Base-by-base conservation (phyloP, 2,797 vertebrate genomes). In the Tenualosa thibaudeaui region DNA sequence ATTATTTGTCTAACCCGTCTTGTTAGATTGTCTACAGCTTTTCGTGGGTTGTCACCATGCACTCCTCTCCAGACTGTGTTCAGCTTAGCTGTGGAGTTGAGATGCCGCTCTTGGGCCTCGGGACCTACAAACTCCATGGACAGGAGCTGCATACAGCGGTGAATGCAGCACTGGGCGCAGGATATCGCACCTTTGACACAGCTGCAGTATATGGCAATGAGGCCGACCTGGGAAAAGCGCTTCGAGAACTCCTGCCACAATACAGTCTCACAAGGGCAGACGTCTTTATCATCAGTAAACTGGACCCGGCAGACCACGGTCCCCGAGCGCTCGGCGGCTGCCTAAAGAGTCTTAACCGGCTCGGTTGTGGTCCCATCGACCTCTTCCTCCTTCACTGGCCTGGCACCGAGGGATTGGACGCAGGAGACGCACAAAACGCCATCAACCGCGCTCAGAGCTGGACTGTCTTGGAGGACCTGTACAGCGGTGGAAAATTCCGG, bases 351-450 rank as follows among this genome's bases (percentile, higher is more conserved):
- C 53, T 94, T 84, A n/a, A 86, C 13, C 84, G 87, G 4, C 43
- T 94, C 81, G 92, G 53, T 50, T 91, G 87, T 43, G 86, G 86
- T n/a, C 92, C 92, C 65, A 84, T 94, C 31, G 91, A 94, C 51
- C 91, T 94, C 22, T 94, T 91, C 78, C 87, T 93, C n/a, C 82
- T 94, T 43, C 92, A 94, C 68, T 94, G 93, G 91, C 93, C 93
- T 0, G 93, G 92, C 65, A 88, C 86, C 12, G 89, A 88, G 81
- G 92, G 91, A 37, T 86, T 88, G 78, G 86, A 86, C 10, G 88
- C 90, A 40, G 88, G 78, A 1, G 90, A 94, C 83, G 4, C 68
- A 0, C 68, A 88, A 2, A 92, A 94, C 82, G 60, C 53, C 7
- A 84, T 83, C 24, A 83, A 85, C 49, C 88, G 92, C n/a, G 22